Percentiles rank a stretch among this genome's conserved stretches.
These are phyloP conservation scores for Periparus ater DNA, from an alignment of 2,797 vertebrate genomes.

Conservation along the genomic window DNA sequence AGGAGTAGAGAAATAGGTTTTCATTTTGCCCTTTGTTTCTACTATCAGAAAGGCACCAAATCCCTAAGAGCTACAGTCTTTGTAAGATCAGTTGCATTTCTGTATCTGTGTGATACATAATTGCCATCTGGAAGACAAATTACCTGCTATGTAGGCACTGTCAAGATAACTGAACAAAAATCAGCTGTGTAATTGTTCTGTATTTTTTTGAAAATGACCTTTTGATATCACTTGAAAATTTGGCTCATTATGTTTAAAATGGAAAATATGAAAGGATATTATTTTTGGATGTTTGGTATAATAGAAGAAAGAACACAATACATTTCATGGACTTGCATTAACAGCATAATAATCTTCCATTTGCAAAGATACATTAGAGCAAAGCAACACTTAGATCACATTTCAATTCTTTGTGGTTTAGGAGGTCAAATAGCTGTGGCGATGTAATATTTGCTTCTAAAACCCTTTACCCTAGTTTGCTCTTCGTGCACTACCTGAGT, in stretches of 20 bases:
- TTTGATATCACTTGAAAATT: not conserved
- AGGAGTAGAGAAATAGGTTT: not conserved
- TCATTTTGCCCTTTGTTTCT: not conserved
- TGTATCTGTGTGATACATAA: not conserved
- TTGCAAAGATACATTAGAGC: not conserved
- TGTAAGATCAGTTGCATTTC: not conserved
- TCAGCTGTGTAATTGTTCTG: not conserved
- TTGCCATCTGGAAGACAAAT: not conserved
- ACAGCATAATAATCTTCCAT: slow-evolving; percentile 10
- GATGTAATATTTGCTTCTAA: not conserved
- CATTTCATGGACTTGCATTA: slow-evolving; percentile 22
- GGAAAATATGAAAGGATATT: not conserved
- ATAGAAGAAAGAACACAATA: not conserved
- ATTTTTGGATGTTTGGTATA: not conserved
- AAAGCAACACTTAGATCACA: not conserved
- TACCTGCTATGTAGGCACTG: not conserved
- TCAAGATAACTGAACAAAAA: not conserved
- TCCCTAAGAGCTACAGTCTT: not conserved
- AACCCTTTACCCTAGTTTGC: not conserved
- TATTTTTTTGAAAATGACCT: not conserved
- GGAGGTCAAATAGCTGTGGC: not conserved
- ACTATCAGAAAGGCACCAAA: not conserved
- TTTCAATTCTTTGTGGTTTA: not conserved
- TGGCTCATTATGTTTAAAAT: not conserved
- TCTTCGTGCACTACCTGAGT: not conserved